Percentiles rank a stretch among this genome's conserved stretches.
Evolutionary conservation across 2,797 vertebrate species (phyloP).

Genomic region (Cuculus canorus): DNA sequence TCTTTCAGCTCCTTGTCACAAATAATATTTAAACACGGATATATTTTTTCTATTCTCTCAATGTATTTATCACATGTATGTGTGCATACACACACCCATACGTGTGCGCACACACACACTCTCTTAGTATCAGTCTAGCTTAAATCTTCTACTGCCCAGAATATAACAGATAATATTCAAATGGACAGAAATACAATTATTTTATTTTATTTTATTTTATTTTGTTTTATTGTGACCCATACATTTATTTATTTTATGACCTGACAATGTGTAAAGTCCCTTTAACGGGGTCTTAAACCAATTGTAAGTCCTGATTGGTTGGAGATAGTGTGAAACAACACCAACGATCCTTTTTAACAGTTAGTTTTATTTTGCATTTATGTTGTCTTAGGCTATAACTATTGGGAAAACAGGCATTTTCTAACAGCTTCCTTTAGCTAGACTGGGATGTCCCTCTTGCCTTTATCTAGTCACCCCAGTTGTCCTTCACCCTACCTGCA

Average conservation of each 20-base stretch:
- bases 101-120: background rate
- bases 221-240: background rate
- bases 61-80: background rate
- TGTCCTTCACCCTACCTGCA: background rate
- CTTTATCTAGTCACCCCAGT: background rate
- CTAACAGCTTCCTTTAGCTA: background rate
- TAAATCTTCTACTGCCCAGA: background rate
- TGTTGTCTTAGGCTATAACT: too few species aligned
- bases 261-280: too few species aligned
- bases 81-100: background rate
- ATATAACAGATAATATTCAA: background rate
- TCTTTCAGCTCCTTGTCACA: background rate
- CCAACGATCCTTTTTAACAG: too few species aligned
- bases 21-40: background rate
- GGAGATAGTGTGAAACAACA: too few species aligned
- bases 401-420: too few species aligned
- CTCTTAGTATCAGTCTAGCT: background rate
- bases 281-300: too few species aligned
- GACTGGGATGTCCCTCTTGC: background rate
- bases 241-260: background rate
- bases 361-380: too few species aligned
- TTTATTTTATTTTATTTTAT: too few species aligned
- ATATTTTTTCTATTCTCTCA: background rate
- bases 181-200: too few species aligned
- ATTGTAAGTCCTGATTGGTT: too few species aligned